Conservation (phyloP, 35 echinoderm and acorn worm genomes). For the Ophioderma brevispina region DNA sequence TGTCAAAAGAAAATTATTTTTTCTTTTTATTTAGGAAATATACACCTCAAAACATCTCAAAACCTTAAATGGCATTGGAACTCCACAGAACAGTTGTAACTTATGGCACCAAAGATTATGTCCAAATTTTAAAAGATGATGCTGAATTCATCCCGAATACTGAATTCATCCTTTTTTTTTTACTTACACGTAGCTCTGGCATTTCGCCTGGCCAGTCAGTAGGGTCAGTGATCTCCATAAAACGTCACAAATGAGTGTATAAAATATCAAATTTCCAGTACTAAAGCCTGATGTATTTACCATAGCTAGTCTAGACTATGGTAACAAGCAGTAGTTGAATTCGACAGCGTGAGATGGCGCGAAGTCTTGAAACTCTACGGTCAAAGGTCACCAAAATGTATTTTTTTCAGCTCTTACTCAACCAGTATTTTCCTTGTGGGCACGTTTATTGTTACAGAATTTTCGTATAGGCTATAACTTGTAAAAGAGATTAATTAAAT, state of each 20-base stretch:
- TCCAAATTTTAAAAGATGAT: too few relatives aligned
- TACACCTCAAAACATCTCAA: too few relatives aligned
- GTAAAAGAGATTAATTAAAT: not conserved
- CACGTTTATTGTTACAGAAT: not conserved
- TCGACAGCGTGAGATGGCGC: not conserved
- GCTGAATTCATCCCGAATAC: too few relatives aligned
- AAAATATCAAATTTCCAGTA: not conserved
- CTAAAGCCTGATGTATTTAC: too few relatives aligned
- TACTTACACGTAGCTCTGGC: not conserved
- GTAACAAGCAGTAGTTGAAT: not conserved
- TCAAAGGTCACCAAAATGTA: not conserved
- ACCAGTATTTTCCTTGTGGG: not conserved
- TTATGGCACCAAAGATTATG: too few relatives aligned
- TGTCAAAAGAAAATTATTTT: too few relatives aligned
- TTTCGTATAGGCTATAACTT: not conserved
- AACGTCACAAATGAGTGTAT: not conserved
- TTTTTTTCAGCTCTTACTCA: not conserved
- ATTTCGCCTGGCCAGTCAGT: not conserved
- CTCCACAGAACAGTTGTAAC: too few relatives aligned
- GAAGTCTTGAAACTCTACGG: too few relatives aligned
- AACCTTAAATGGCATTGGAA: too few relatives aligned
- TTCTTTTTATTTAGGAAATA: too few relatives aligned
- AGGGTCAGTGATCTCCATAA: not conserved
- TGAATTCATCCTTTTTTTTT: too few relatives aligned
- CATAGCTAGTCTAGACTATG: too few relatives aligned